Conservation (phyloP, 2,113 vertebrate genomes). For the Suricata suricatta region DNA sequence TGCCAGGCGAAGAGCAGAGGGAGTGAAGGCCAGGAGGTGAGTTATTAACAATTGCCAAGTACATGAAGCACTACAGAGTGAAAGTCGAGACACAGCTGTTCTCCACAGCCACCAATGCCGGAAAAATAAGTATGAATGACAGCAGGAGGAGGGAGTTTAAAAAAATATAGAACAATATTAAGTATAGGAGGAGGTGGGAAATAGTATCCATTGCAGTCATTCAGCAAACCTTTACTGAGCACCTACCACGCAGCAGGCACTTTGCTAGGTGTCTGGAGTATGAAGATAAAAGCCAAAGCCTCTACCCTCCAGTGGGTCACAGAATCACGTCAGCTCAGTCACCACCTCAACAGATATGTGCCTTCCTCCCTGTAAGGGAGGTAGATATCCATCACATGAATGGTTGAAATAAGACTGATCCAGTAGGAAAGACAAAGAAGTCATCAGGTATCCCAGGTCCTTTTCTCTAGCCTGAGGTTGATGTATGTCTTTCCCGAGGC, state of each 20-base stretch:
- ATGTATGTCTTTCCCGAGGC: not conserved
- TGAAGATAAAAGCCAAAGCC: not conserved
- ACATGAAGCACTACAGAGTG: not conserved
- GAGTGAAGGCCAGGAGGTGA: not conserved
- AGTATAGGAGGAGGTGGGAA: not conserved
- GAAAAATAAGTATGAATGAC: not conserved
- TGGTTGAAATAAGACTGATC: not conserved
- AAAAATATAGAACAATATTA: not conserved
- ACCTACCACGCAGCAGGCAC: not conserved
- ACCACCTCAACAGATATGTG: not conserved
- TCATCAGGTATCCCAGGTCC: not conserved
- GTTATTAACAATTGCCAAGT: constrained; percentile 20
- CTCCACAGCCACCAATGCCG: not conserved
- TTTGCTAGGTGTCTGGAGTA: not conserved
- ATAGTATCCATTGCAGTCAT: not conserved
- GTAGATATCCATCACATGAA: not conserved
- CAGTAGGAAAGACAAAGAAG: not conserved
- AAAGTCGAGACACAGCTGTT: not conserved
- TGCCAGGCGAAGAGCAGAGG: not conserved
- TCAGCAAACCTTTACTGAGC: not conserved
- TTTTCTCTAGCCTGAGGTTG: not conserved
- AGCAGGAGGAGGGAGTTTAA: not conserved
- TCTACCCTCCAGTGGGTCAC: not conserved
- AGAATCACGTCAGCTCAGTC: not conserved
- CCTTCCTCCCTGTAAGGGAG: not conserved